Evolutionary conservation across 2,797 vertebrate species (phyloP).

Genomic region (Anguilla obscura): DNA sequence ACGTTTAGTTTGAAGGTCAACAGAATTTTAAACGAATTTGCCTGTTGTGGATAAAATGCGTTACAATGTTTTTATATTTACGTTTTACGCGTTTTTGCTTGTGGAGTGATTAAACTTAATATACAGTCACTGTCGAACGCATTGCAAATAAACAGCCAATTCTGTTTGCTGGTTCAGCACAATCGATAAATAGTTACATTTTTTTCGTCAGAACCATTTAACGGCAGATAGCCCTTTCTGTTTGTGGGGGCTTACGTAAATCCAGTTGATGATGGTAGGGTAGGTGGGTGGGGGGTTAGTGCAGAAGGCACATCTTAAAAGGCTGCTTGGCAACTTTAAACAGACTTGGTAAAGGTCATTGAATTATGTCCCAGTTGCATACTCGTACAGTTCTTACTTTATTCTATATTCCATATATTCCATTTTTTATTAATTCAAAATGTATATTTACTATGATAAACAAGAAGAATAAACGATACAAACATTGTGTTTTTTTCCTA

Average conservation of each 20-base stretch:
- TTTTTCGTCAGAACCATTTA: background rate
- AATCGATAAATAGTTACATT: background rate
- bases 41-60: background rate
- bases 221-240: background rate
- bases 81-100: background rate
- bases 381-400: background rate
- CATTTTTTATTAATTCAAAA: too few species aligned
- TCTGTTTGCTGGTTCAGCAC: background rate
- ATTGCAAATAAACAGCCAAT: constrained; percentile 48
- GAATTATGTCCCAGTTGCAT: background rate
- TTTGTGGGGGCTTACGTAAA: background rate
- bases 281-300: constrained; percentile 5
- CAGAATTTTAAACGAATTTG: background rate
- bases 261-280: constrained; percentile 25
- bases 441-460: background rate
- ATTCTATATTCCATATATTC: too few species aligned
- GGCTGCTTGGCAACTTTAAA: background rate
- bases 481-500: background rate
- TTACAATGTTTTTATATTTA: background rate
- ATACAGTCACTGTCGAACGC: constrained; percentile 8
- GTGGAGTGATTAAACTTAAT: constrained; percentile 6
- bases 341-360: constrained; percentile 8
- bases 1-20: constrained; percentile 1
- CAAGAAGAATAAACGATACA: background rate
- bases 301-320: background rate